phyloP scores from a whole-genome alignment of 2,113 vertebrate species.

The Alces alces region DNA sequence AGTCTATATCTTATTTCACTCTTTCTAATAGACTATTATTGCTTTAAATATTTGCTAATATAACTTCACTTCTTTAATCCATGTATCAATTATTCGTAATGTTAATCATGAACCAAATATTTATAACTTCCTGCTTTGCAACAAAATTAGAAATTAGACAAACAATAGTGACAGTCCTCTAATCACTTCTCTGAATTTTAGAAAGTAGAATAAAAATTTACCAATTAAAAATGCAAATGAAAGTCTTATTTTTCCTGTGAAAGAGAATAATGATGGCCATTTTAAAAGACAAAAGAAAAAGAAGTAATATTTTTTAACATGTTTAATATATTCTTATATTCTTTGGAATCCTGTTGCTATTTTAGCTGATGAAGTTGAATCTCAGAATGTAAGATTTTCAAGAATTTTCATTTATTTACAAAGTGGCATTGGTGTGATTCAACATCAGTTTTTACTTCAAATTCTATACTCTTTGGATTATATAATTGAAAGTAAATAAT shows the following conservation, averaged over 20 bases:
- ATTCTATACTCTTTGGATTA: background rate
- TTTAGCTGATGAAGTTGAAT: background rate
- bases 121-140: background rate
- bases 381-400: background rate
- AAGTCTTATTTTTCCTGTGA: background rate
- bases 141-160: background rate
- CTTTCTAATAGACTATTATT: background rate
- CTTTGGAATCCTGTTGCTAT: background rate
- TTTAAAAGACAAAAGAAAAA: background rate
- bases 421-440: background rate
- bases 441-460: background rate
- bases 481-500: background rate
- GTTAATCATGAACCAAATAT: background rate
- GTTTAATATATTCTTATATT: background rate
- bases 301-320: background rate
- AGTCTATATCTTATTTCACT: background rate
- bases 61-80: background rate
- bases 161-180: background rate
- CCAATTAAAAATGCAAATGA: background rate
- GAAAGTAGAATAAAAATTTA: background rate
- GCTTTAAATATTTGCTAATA: background rate
- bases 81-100: background rate
- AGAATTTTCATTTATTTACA: background rate
- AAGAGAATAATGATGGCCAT: background rate
- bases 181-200: background rate